Conservation (phyloP, 2,888 invertebrate genomes). For the Cantharis rufa region DNA sequence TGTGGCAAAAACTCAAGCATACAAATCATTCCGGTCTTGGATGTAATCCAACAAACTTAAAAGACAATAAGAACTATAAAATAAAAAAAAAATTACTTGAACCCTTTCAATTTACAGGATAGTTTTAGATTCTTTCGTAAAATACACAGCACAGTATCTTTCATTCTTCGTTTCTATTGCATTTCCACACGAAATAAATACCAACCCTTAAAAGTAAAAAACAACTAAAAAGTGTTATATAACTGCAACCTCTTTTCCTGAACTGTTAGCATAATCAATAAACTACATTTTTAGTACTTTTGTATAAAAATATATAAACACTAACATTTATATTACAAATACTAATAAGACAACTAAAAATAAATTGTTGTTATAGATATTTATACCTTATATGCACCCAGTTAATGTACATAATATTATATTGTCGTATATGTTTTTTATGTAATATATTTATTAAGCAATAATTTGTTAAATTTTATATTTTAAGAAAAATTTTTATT, state of each 20-base stretch:
- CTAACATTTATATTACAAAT: neutral
- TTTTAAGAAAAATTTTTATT: too few relatives aligned
- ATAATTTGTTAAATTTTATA: too few relatives aligned
- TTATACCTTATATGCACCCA: too few relatives aligned
- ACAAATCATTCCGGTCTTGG: constrained; percentile 11
- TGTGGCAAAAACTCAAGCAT: neutral
- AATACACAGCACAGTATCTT: neutral
- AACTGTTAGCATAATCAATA: neutral
- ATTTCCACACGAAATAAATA: neutral
- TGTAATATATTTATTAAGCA: too few relatives aligned
- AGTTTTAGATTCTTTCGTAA: constrained; percentile 24
- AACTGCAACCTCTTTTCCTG: neutral
- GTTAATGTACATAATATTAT: too few relatives aligned
- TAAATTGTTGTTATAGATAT: too few relatives aligned
- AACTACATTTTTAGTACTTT: neutral
- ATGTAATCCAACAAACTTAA: constrained; percentile 14
- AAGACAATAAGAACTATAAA: constrained; percentile 15
- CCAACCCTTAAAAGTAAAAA: neutral
- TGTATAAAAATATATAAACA: neutral
- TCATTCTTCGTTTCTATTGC: neutral
- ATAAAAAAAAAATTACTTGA: constrained; percentile 24
- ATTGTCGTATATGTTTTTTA: too few relatives aligned
- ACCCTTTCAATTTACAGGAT: constrained; percentile 25
- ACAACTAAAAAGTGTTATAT: neutral
- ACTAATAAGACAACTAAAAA: neutral